Evolutionary conservation across 2,888 invertebrate species (phyloP), one percentile per base, ranked within the genome.

Genomic region (Drosophila sordidula): DNA sequence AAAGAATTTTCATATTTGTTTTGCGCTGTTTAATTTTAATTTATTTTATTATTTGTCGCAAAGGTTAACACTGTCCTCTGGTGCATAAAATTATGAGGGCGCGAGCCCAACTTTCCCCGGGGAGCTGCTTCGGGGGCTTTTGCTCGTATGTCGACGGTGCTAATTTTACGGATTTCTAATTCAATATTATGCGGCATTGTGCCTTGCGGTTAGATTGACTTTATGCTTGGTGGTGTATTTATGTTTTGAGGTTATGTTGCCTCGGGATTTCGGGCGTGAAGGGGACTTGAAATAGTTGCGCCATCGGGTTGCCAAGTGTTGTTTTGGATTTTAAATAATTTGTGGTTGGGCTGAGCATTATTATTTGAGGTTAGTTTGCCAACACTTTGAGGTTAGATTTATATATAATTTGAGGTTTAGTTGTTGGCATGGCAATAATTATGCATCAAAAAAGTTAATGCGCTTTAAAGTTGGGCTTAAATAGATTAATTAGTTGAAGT

Each of bases 131-230:
- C 6, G 29, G 29, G 8, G 8, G 29, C 29, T 29, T 29, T 46
- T 36, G 18, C 41, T 41, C 73, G 18, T 44, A 26, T 47, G 65
- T 46, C 39, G 63, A 11, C 66, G 58, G 52, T 55, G 69, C 68
- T 76, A 84, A 81, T 81, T 81, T 81, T 61, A 84, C 79, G 66
- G 79, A 78, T 64, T 66, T 81, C 76, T 67, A 78, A 81, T 78
- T 84, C 67, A 71, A 70, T 66, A 81, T 78, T 68, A 55, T 81
- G 63, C 50, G 49, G 29, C 52, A 49, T 67, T 75, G 65, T 73
- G 64, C 55, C 65, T 49, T 78, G 70, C 55, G 75, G 70, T 66
- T 56, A 58, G 22, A 49, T 62, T 51, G 41, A 54, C 69, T 57
- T 57, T 41, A 41, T 9, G 29, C 8, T 29, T 29, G 3, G 29